Evolutionary conservation across 2,113 vertebrate genomes (phyloP), one percentile per base, ranked within the genome.

Genomic region (Ochotona curzoniae): DNA sequence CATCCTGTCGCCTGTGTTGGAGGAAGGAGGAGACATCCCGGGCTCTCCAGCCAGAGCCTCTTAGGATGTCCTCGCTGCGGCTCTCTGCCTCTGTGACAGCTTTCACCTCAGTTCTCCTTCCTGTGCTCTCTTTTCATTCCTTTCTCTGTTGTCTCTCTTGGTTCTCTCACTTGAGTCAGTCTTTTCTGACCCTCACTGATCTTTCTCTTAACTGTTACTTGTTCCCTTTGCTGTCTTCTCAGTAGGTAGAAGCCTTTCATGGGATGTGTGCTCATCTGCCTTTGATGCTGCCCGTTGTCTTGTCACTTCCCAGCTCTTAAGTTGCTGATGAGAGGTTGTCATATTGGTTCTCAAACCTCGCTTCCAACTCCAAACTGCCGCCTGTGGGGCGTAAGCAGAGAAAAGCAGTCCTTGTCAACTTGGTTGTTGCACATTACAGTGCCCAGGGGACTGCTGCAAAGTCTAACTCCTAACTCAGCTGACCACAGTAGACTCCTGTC

Each of bases 401-500:
- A 32, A 71, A 92, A 85, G 74, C 44, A 87, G 25, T 89, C 20
- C 60, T 57, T 79, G 49, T 64, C 88, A 75, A 26, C 18, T 80
- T 79, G 89, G 54, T 71, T 93, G 85, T 80, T 44, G 38, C 38
- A 66, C 88, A 64, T 60, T 57, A 64, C 93, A 74, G 80, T 63
- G 11, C 25, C 9, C 28, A 82, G 66, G 61, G 57, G 30, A 25
- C 71, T 23, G 3, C 21, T 32, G 28, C 26, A 11, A 44, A 7
- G 11, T 66, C 57, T 82, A 66, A 51, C 8, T 12, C 9, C 25
- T 32, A 30, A 51, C 71, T 73, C 47, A 66, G 57, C 57, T 51
- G 57, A 60, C 49, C 70, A 35, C 28, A 60, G 61, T 38, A 74
- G 57, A 14, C 7, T 23, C 17, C 2, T 60, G 67, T 69, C 51